A percentile compares a stretch with the other conserved stretches of the same genome.
These are phyloP conservation scores for Tipula helvola DNA, from an alignment of 2,888 invertebrate genomes.

Conservation along the genomic window DNA sequence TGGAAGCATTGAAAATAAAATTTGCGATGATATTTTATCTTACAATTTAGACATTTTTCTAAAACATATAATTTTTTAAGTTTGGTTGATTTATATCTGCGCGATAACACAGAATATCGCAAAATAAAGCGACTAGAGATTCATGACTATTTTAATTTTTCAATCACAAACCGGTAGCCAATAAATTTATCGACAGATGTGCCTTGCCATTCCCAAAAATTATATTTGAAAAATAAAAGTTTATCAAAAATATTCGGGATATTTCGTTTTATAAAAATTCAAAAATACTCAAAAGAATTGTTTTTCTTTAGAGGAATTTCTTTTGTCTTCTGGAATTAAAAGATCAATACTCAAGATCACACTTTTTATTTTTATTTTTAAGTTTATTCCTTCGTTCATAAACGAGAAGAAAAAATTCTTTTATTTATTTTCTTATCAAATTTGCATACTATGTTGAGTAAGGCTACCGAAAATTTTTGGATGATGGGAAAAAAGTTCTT, in stretches of 20 bases:
- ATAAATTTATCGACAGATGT: background rate
- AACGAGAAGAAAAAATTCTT: background rate
- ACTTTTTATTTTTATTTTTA: background rate
- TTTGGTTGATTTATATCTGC: background rate
- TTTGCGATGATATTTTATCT: background rate
- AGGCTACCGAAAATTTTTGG: background rate
- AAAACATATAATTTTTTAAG: background rate
- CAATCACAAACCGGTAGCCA: background rate
- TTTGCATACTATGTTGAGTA: background rate
- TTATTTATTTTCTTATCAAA: background rate
- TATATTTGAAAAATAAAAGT: background rate
- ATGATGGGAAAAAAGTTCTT: background rate
- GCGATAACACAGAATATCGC: background rate
- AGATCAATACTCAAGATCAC: slow-evolving; percentile 8
- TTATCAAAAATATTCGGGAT: background rate
- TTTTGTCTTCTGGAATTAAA: slow-evolving; percentile 8
- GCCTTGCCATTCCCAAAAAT: background rate
- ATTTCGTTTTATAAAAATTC: background rate
- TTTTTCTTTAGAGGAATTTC: background rate
- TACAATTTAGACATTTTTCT: background rate
- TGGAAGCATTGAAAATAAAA: background rate
- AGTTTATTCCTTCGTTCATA: background rate
- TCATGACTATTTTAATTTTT: background rate
- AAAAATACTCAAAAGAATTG: background rate
- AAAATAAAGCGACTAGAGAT: background rate